Conservation (phyloP, 1,140 invertebrate genomes). For the Euborellia annulipes region DNA sequence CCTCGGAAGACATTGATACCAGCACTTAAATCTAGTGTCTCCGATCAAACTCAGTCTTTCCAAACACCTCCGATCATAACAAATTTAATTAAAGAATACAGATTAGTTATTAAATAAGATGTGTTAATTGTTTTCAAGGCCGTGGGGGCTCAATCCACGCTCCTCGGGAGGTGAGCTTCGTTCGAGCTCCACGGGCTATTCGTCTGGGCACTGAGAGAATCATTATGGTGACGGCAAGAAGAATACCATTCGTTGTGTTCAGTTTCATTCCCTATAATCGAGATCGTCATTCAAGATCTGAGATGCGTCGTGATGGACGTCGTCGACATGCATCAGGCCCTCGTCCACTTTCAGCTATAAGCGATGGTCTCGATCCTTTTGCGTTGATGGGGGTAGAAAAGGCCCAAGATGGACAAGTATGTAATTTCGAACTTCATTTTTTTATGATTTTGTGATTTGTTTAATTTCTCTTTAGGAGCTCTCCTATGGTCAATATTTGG, state of each 20-base stretch:
- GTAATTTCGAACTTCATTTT: slow-evolving; percentile 9
- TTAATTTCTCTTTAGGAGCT: slow-evolving; percentile 45
- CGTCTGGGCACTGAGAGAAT: slow-evolving; percentile 61
- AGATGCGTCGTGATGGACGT: slow-evolving; percentile 55
- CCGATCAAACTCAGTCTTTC: not conserved
- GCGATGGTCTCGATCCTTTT: slow-evolving; percentile 70
- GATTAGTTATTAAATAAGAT: not conserved
- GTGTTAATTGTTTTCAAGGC: slow-evolving; percentile 22
- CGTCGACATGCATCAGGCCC: slow-evolving; percentile 64
- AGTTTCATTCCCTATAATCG: slow-evolving; percentile 67
- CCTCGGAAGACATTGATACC: too few species aligned
- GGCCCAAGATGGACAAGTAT: slow-evolving; percentile 65
- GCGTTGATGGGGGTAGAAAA: slow-evolving; percentile 66
- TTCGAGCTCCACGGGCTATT: slow-evolving; percentile 38
- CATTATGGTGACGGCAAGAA: slow-evolving; percentile 49
- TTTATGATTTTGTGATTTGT: slow-evolving; percentile 6
- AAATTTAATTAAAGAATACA: not conserved
- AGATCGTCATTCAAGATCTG: slow-evolving; percentile 43
- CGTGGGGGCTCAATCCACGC: slow-evolving; percentile 23
- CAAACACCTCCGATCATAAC: not conserved
- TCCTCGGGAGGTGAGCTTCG: slow-evolving; percentile 37
- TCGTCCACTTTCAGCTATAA: slow-evolving; percentile 66
- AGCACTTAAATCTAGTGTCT: not conserved
- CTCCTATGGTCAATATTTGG: slow-evolving; percentile 70
- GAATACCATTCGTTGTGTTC: slow-evolving; percentile 64